Conservation (phyloP, 2,113 vertebrate genomes). For the Beaufortia kweichowensis region DNA sequence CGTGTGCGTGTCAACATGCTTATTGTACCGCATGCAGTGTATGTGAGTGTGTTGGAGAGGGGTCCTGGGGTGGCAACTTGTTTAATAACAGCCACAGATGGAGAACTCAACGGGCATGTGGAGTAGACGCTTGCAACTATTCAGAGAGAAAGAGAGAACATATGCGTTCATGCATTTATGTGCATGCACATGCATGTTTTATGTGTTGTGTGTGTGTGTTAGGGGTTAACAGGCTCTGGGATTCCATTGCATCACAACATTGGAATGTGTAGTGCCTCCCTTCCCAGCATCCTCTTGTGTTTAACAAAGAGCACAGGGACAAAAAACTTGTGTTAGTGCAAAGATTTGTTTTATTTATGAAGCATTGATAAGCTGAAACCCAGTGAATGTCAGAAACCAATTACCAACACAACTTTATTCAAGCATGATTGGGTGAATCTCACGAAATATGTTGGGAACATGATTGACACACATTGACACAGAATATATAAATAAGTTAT, state of each 20-base stretch:
- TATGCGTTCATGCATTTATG: slow-evolving; percentile 13
- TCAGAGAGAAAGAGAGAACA: slow-evolving; percentile 56
- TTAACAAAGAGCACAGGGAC: slow-evolving; percentile 39
- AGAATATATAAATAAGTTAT: no score
- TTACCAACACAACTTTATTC: slow-evolving; percentile 75
- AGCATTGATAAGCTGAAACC: slow-evolving; percentile 75
- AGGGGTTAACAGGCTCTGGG: slow-evolving; percentile 58
- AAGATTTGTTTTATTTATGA: slow-evolving; percentile 76
- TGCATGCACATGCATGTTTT: slow-evolving; percentile 36
- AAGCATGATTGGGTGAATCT: slow-evolving; percentile 5
- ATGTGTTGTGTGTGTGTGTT: slow-evolving; percentile 28
- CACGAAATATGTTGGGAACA: background rate
- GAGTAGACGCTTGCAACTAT: slow-evolving; percentile 55
- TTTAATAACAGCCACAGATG: slow-evolving; percentile 74
- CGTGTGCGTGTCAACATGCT: slow-evolving; percentile 62
- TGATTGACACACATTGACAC: no score
- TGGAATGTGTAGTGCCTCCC: slow-evolving; percentile 83
- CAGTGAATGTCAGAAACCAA: slow-evolving; percentile 79
- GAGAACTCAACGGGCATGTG: slow-evolving; percentile 63
- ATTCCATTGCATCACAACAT: slow-evolving; percentile 79
- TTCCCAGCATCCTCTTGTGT: slow-evolving; percentile 72
- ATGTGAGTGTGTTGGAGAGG: slow-evolving; percentile 42
- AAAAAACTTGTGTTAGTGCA: slow-evolving; percentile 53
- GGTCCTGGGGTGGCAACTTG: slow-evolving; percentile 67
- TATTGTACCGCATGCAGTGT: slow-evolving; percentile 64